phyloP scores from a whole-genome alignment of 2,113 vertebrate species.

The Oncorhynchus clarkii region DNA sequence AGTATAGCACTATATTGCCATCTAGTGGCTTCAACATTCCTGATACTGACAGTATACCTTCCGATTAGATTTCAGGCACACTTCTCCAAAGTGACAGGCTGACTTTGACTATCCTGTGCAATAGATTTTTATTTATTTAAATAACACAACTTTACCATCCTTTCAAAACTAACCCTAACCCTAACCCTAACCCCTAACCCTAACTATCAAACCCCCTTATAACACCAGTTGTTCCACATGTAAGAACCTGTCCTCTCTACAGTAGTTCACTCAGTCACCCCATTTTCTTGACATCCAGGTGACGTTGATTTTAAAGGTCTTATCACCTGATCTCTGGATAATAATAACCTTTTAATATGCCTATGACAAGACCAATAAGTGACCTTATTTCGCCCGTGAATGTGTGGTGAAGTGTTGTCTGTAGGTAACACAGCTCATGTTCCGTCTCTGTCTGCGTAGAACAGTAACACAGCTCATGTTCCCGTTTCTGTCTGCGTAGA shows the following conservation, averaged over 20 bases:
- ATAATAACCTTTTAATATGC: neutral
- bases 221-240: neutral
- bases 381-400: constrained; percentile 61
- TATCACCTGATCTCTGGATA: neutral
- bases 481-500: constrained; percentile 59
- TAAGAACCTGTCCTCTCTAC: neutral
- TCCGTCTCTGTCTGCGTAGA: constrained; percentile 61
- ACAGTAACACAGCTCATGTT: constrained; percentile 61
- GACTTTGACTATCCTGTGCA: neutral
- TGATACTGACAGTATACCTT: neutral
- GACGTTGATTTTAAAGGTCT: neutral
- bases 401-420: constrained; percentile 45
- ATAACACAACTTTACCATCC: neutral
- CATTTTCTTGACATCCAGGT: neutral
- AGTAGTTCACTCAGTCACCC: neutral
- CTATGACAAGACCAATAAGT: constrained; percentile 33
- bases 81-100: neutral
- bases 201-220: neutral
- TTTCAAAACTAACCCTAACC: too few relatives aligned
- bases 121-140: too few relatives aligned
- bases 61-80: neutral
- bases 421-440: constrained; percentile 70
- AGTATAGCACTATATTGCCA: constrained; percentile 39
- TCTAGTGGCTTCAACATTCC: constrained; percentile 50
- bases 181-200: too few relatives aligned